Conservation (phyloP, 2,888 invertebrate species). For the Catonia carolina region DNA sequence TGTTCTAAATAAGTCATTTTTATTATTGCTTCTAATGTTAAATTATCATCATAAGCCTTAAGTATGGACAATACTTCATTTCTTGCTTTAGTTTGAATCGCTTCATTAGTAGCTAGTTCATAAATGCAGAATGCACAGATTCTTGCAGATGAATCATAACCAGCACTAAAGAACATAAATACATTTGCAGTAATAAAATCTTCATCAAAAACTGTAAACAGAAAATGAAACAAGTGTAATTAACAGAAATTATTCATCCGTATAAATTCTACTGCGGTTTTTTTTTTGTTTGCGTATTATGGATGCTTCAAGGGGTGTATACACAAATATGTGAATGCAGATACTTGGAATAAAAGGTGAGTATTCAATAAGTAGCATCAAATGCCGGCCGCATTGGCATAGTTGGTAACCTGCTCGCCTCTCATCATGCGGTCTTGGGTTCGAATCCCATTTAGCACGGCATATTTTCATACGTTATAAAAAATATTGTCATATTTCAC, state of each 20-base stretch:
- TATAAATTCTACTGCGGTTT: not conserved
- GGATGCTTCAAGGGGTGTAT: no score
- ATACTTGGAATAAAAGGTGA: no score
- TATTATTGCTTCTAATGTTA: not conserved
- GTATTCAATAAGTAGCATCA: no score
- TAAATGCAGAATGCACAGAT: not conserved
- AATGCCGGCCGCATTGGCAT: no score
- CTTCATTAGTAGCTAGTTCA: slow-evolving; percentile 2
- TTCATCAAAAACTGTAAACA: slow-evolving; percentile 6
- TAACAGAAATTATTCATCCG: no score
- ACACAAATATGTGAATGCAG: no score
- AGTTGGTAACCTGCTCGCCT: no score
- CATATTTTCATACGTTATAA: no score
- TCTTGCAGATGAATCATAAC: slow-evolving; percentile 1
- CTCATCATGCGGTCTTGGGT: no score
- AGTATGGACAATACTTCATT: not conserved
- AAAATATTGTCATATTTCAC: no score
- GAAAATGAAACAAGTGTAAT: no score
- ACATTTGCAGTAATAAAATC: slow-evolving; percentile 2
- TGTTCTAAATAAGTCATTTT: slow-evolving; percentile 2
- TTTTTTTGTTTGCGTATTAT: not conserved
- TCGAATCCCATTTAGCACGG: no score
- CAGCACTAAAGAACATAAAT: slow-evolving; percentile 10
- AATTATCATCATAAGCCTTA: not conserved
- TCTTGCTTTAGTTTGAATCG: not conserved